phyloP scores from a whole-genome alignment of 2,888 invertebrate genomes.

The Dynastes maya region DNA sequence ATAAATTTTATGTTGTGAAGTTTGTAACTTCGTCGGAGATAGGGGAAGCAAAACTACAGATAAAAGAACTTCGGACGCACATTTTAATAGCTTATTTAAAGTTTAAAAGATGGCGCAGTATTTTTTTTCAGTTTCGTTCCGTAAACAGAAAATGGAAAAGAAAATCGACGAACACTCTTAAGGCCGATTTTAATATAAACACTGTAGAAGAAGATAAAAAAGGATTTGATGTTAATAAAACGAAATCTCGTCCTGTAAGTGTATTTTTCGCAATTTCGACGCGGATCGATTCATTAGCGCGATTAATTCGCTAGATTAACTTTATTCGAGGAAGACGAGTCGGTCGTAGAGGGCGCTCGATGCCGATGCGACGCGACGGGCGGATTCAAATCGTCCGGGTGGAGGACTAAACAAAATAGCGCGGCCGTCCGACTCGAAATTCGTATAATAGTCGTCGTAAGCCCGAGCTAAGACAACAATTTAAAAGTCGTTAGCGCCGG shows the following conservation, averaged over 20 bases:
- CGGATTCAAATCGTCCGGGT: conserved; percentile 34
- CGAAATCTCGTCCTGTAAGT: neutral
- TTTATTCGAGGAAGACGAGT: conserved; percentile 24
- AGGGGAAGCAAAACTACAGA: no score
- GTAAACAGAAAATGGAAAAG: no score
- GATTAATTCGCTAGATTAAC: conserved; percentile 43
- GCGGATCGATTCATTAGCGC: conserved; percentile 35
- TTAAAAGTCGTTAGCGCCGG: conserved; percentile 68
- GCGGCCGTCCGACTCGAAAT: conserved; percentile 19
- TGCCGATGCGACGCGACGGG: neutral
- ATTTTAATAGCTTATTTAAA: no score
- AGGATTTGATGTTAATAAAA: conserved; percentile 6
- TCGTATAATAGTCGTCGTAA: conserved; percentile 40
- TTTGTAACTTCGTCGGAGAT: no score
- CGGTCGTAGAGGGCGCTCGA: neutral
- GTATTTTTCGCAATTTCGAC: conserved; percentile 20
- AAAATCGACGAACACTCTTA: no score
- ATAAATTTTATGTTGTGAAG: no score
- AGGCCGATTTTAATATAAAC: neutral
- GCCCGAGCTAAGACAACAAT: conserved; percentile 63
- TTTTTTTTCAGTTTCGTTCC: no score
- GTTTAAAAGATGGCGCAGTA: no score
- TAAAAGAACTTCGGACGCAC: no score
- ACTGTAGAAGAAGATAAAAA: neutral
- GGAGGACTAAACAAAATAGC: conserved; percentile 29